A percentile compares a stretch with the other conserved stretches of the same genome.
Conservation (phyloP, 2,113 vertebrate genomes). For the Phylloscopus trochiloides region DNA sequence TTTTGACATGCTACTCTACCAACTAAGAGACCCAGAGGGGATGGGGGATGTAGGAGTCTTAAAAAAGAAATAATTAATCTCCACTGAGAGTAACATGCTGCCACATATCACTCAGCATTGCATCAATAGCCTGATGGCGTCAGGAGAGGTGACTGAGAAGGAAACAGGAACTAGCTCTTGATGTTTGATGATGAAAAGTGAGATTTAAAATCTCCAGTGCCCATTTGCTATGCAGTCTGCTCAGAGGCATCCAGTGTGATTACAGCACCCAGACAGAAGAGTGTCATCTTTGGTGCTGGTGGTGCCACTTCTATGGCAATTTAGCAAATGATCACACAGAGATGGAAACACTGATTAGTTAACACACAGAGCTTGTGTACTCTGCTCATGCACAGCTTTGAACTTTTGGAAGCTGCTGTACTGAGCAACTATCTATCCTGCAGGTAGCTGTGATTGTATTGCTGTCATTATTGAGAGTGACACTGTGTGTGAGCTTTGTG, state of each 20-base stretch:
- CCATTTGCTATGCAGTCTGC: background rate
- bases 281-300: background rate
- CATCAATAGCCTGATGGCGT: slow-evolving; percentile 6
- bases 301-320: slow-evolving; percentile 5
- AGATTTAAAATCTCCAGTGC: background rate
- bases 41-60: background rate
- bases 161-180: slow-evolving; percentile 5
- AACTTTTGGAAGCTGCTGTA: background rate
- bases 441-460: background rate
- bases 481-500: background rate
- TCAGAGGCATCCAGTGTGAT: background rate
- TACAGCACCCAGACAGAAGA: slow-evolving; percentile 7
- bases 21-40: slow-evolving; percentile 29
- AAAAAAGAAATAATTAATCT: slow-evolving; percentile 38
- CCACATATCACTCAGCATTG: slow-evolving; percentile 29
- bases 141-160: slow-evolving; percentile 38
- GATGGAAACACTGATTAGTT: background rate
- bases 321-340: background rate
- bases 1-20: background rate
- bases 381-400: background rate
- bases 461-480: background rate
- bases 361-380: background rate
- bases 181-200: slow-evolving; percentile 21
- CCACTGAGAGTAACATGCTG: slow-evolving; percentile 4
- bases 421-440: background rate